Conservation (phyloP, 2,113 vertebrate species). For the Raja brachyura region DNA sequence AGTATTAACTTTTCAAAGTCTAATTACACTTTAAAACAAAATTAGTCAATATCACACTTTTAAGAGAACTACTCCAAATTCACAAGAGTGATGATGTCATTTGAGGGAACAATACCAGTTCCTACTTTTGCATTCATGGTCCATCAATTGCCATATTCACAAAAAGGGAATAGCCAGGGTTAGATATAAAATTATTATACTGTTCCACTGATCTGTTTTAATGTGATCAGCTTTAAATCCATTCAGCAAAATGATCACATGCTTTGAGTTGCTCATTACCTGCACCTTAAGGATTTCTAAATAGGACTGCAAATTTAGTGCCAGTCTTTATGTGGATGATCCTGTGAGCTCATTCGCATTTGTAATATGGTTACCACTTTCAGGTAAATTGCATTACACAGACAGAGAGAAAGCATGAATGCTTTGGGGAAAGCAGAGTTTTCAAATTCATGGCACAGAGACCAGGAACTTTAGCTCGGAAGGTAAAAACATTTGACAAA, state of each 20-base stretch:
- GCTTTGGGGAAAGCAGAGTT: not conserved
- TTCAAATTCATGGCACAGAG: not conserved
- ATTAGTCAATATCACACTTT: constrained; percentile 12
- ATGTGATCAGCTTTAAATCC: not conserved
- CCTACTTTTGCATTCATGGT: not conserved
- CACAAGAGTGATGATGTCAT: not conserved
- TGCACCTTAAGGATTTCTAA: not conserved
- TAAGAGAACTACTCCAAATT: not conserved
- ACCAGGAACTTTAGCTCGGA: not conserved
- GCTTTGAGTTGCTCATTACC: not conserved
- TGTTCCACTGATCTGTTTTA: not conserved
- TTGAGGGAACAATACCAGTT: not conserved
- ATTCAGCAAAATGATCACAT: not conserved
- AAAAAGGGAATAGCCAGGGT: not conserved
- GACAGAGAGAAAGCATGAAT: not conserved
- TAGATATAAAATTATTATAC: not conserved
- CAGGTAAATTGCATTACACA: not conserved
- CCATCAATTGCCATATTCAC: not conserved
- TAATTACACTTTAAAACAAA: constrained; percentile 7
- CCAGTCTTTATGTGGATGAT: not conserved
- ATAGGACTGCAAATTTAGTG: not conserved
- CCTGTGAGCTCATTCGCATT: not conserved
- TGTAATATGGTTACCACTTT: not conserved
- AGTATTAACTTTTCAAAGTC: not conserved
- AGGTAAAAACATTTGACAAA: too few species aligned